Conservation (phyloP, 2,113 vertebrate species). For the Hystrix brachyura region DNA sequence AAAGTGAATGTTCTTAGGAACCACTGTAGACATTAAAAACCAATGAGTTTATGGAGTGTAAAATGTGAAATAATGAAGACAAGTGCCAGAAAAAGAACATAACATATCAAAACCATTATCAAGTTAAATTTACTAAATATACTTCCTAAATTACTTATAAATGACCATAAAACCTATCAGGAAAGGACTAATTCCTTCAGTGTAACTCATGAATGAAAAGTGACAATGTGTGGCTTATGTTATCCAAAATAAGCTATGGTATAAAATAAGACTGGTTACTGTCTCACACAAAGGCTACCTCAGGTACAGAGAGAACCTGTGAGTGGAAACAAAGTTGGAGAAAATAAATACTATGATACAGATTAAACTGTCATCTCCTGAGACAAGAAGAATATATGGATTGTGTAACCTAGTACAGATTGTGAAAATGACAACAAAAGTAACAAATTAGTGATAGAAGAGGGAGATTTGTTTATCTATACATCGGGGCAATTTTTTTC, state of each 20-base stretch:
- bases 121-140: neutral
- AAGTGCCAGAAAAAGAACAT: neutral
- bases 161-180: neutral
- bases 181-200: neutral
- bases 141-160: neutral
- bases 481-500: neutral
- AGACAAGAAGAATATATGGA: neutral
- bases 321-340: neutral
- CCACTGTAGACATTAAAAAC: neutral
- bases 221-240: neutral
- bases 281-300: neutral
- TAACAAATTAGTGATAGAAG: neutral
- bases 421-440: neutral
- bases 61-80: neutral
- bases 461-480: neutral
- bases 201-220: constrained; percentile 24
- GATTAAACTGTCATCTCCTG: neutral
- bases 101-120: neutral
- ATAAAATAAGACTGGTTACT: neutral
- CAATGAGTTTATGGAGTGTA: neutral
- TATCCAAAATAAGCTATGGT: neutral
- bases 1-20: neutral
- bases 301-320: neutral
- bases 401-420: neutral
- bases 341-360: neutral